Evolutionary conservation across 2,888 invertebrate genomes (phyloP).

Genomic region (Lasioglossum zephyrum): DNA sequence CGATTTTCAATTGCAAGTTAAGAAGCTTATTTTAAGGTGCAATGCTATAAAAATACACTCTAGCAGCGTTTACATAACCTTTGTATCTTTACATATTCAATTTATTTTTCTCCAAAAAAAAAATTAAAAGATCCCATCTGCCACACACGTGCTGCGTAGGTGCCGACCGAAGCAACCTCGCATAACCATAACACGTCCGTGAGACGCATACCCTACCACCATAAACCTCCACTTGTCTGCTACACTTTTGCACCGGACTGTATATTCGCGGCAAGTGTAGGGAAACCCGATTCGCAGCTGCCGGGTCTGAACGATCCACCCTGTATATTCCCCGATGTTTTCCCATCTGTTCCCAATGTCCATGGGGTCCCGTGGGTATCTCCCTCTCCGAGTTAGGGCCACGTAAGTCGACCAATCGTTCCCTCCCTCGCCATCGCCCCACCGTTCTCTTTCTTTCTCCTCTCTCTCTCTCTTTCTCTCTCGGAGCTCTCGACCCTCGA

Average conservation of each 20-base stretch:
- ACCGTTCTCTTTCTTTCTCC: slow-evolving; percentile 21
- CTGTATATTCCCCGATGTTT: slow-evolving; percentile 26
- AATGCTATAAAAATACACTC: too few relatives aligned
- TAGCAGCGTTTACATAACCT: too few relatives aligned
- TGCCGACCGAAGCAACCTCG: neutral
- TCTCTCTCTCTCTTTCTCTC: neutral
- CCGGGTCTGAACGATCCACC: slow-evolving; percentile 18
- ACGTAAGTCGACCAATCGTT: slow-evolving; percentile 67
- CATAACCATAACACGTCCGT: neutral
- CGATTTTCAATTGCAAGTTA: neutral
- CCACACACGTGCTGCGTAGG: neutral
- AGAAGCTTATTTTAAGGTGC: too few relatives aligned
- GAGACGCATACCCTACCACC: neutral
- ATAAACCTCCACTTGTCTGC: neutral
- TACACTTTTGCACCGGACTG: neutral
- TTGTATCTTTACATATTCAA: too few relatives aligned
- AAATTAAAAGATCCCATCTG: neutral
- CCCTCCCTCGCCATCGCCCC: slow-evolving; percentile 49
- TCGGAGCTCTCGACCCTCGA: slow-evolving; percentile 52
- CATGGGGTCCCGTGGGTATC: slow-evolving; percentile 60
- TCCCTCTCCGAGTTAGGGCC: slow-evolving; percentile 51
- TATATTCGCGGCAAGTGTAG: neutral
- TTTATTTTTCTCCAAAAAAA: neutral
- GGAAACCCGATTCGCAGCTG: neutral
- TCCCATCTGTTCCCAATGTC: slow-evolving; percentile 64